Base-by-base conservation (phyloP, 2,888 invertebrate species). In the Belgica antarctica region DNA sequence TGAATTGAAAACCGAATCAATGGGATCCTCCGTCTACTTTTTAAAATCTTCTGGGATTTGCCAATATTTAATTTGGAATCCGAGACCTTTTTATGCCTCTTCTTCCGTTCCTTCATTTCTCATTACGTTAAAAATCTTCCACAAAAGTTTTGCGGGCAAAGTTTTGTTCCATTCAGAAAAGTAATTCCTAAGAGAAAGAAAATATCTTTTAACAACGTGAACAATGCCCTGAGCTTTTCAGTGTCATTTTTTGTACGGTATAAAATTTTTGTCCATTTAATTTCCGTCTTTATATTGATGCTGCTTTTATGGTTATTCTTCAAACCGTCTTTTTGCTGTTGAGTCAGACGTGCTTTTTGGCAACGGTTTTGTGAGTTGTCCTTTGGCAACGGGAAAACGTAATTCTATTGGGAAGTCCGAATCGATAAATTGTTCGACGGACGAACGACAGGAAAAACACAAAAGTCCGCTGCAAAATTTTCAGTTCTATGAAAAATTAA, bases 221-320 rank as follows among this genome's bases (percentile, higher is more conserved):
- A 41, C 41, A 41, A 41, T 41, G 41, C 41, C 41, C 15, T n/a
- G 4, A 10, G 15, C n/a, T 15, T 31, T 31, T 31, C 4, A 10
- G 31, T 10, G n/a, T n/a, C n/a, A n/a, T 31, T 31, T 31, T 31
- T 31, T 31, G 5, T 10, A 31, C 31, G 31, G 31, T 31, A 31
- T 4, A 31, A 10, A 31, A 31, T 31, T 10, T 31, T 31, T 31
- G 5, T 31, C 12, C 8, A 5, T 41, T 41, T 41, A 41, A 41
- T 41, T 41, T 41, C 41, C 41, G 41, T 41, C 41, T 41, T 41
- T 41, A 41, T n/a, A 41, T 41, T 41, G 41, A 41, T 41, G 41
- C 10, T 31, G 10, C n/a, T 31, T 31, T 31, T 10, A 31, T 31
- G 31, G 31, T 31, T 31, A 4, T 31, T 10, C 41, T 41, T n/a